phyloP scores from a whole-genome alignment of 2,113 vertebrate genomes.

The Hystrix cristata region DNA sequence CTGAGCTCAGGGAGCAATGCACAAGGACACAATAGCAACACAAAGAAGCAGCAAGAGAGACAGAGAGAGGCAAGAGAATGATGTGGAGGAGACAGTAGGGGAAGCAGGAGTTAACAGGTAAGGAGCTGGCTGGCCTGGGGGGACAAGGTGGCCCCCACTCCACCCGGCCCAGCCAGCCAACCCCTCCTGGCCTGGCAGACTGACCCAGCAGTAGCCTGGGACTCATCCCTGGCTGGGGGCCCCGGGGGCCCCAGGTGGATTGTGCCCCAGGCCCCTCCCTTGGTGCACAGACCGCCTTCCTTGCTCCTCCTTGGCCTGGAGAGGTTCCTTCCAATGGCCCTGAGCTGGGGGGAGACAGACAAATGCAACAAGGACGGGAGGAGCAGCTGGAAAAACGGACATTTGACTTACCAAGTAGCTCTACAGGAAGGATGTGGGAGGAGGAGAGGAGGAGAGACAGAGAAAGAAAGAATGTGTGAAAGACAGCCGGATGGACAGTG shows the following conservation, averaged over 20 bases:
- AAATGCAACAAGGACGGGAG: constrained; percentile 67
- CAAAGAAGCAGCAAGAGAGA: constrained; percentile 66
- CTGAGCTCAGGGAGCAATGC: background rate
- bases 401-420: constrained; percentile 92
- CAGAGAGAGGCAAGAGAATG: constrained; percentile 64
- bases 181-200: constrained; percentile 45
- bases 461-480: constrained; percentile 88
- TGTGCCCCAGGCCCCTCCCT: constrained; percentile 71
- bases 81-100: background rate
- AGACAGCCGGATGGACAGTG: constrained; percentile 82
- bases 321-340: constrained; percentile 77
- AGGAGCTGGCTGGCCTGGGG: background rate
- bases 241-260: background rate
- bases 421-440: constrained; percentile 91
- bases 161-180: background rate
- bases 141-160: background rate
- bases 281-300: constrained; percentile 41
- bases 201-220: constrained; percentile 37
- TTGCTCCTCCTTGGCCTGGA: constrained; percentile 37
- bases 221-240: constrained; percentile 42
- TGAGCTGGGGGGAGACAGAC: constrained; percentile 77
- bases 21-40: background rate
- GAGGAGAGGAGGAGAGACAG: constrained; percentile 85
- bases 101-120: background rate
- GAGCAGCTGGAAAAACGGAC: constrained; percentile 74